Evolutionary conservation across 2,888 invertebrate genomes (phyloP), one percentile per base, ranked within the genome.

Genomic region (Troides aeacus): DNA sequence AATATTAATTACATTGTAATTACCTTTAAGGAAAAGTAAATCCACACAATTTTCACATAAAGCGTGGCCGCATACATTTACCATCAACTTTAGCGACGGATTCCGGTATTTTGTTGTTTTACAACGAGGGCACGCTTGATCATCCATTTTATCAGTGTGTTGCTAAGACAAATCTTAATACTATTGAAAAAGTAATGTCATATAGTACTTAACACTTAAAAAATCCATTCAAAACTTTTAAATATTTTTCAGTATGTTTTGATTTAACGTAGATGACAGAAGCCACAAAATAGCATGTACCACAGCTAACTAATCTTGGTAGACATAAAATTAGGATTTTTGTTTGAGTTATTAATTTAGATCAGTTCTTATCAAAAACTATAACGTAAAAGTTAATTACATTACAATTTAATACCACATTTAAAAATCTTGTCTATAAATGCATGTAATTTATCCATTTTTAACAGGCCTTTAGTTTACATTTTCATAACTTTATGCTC

Each of bases 31-130:
- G 91, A 99, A 99, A 46, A 99, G 91, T 72, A 99, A 93, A 85
- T 99, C 99, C 53, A 99, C 99, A 92, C 99, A 99, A 84, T 96
- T 98, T 90, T 99, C 99, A 91, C 99, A 99, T 78, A 99, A 92
- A 57, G 98, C 97, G 93, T 99, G 99, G 46, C 99, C 99, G 89
- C 99, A 99, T 69, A 98, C 96, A 87, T 99, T 99, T 73, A 99
- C 99, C 97, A 99, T 96, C 93, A 99, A 94, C 85, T 98, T 98
- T 68, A 99, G 89, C 0, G 97, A 97, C 53, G 99, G 99, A 92
- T 99, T 99, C 87, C 99, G 95, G 85, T 99, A 99, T 92, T 99
- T 99, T 63, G 96, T 98, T 57, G 99, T 98, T 93, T 98, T 98
- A 92, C 99, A 99, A 88, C 98, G 95, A 73, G 99, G 99, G 93